A percentile compares a stretch with the other conserved stretches of the same genome.
Evolutionary conservation across 1,140 invertebrate species (phyloP).

Genomic region (Cheumatopsyche charites): DNA sequence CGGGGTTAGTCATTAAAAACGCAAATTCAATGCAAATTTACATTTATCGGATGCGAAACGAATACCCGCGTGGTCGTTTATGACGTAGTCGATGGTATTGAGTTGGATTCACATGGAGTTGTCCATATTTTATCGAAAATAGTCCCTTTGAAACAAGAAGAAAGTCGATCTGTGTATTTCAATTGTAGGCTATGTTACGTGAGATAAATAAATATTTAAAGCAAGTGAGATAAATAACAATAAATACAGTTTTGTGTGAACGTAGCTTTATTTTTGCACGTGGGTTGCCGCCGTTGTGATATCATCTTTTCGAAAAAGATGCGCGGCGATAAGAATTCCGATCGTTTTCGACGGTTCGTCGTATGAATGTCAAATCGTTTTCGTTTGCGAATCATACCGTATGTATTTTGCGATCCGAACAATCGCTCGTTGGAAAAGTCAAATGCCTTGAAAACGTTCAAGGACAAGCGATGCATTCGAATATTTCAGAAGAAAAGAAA

Average conservation of each 20-base stretch:
- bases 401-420: conserved; percentile 3
- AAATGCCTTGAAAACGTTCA: conserved; percentile 8
- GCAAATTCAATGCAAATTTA: conserved; percentile 16
- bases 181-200: no score
- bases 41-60: not conserved
- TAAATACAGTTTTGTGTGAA: no score
- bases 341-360: not conserved
- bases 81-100: no score
- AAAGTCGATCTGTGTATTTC: no score
- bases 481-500: not conserved
- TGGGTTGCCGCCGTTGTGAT: no score
- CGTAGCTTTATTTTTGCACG: no score
- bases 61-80: not conserved
- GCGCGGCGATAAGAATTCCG: not conserved
- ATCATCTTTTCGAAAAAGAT: not conserved
- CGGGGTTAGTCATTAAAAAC: not conserved
- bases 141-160: no score
- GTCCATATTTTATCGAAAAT: no score
- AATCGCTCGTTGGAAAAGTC: not conserved
- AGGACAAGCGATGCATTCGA: not conserved
- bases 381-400: not conserved
- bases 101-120: no score
- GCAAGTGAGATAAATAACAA: no score
- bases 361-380: conserved; percentile 12
- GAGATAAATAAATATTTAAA: no score